Conservation (phyloP, 2,113 vertebrate species). For the Oncorhynchus tshawytscha region DNA sequence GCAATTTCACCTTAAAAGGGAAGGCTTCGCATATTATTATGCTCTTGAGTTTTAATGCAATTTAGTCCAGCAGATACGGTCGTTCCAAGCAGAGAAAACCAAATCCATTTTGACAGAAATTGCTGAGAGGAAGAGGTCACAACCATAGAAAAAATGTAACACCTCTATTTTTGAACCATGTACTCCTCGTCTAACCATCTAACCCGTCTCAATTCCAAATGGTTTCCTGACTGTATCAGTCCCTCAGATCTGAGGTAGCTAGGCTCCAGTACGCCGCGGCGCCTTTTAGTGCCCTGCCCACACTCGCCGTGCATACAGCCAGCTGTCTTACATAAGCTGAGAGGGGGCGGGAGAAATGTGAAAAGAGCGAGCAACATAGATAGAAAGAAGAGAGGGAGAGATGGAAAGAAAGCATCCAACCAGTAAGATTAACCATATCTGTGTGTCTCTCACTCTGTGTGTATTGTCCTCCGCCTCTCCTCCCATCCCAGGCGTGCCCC, state of each 20-base stretch:
- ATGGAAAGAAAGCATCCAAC: slow-evolving; percentile 40
- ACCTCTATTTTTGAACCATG: slow-evolving; percentile 20
- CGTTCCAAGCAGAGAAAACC: slow-evolving; percentile 8
- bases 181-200: not conserved
- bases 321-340: slow-evolving; percentile 56
- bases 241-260: slow-evolving; percentile 54
- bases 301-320: slow-evolving; percentile 37
- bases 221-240: slow-evolving; percentile 48
- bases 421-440: slow-evolving; percentile 26
- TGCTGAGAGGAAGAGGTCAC: slow-evolving; percentile 27
- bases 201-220: slow-evolving; percentile 56
- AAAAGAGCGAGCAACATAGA: slow-evolving; percentile 32
- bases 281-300: slow-evolving; percentile 46
- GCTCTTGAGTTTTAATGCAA: not conserved
- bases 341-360: not conserved
- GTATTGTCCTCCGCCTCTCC: not conserved
- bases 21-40: not conserved
- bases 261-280: slow-evolving; percentile 26
- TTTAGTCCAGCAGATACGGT: not conserved
- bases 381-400: slow-evolving; percentile 23
- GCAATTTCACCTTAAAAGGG: not conserved
- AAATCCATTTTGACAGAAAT: slow-evolving; percentile 9
- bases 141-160: slow-evolving; percentile 51
- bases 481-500: slow-evolving; percentile 83
- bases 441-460: not conserved